Evolutionary conservation across 2,797 vertebrate species (phyloP).

Genomic region (Otus scops): DNA sequence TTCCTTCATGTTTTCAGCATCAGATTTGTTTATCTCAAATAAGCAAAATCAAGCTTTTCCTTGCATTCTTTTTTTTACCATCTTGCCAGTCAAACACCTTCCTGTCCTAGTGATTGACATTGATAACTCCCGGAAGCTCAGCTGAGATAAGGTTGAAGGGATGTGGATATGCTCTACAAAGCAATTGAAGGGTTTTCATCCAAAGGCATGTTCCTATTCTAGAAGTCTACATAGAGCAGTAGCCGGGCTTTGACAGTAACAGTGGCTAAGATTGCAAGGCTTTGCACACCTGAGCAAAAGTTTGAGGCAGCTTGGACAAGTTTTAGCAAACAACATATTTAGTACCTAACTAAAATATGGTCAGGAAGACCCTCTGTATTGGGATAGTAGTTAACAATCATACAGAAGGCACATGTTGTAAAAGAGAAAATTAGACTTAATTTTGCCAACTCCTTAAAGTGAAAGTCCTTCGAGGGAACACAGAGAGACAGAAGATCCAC

Average conservation of each 20-base stretch:
- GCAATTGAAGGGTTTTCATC: not conserved
- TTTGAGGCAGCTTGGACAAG: not conserved
- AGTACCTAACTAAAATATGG: not conserved
- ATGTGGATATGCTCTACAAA: not conserved
- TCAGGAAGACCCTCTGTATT: not conserved
- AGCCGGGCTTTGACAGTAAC: not conserved
- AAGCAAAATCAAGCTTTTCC: not conserved
- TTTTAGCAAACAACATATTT: not conserved
- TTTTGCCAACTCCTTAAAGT: not conserved
- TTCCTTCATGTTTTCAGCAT: not conserved
- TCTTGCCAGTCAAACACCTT: not conserved
- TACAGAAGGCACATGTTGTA: not conserved
- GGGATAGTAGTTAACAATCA: not conserved
- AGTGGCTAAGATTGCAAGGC: not conserved
- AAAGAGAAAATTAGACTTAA: not conserved
- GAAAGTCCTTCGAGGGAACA: not conserved
- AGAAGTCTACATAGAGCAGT: not conserved
- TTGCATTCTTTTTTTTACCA: not conserved
- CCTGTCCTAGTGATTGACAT: rapidly evolving
- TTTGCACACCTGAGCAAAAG: not conserved
- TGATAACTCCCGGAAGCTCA: not conserved
- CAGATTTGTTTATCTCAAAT: not conserved
- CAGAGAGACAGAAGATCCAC: not conserved
- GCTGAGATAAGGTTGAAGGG: not conserved
- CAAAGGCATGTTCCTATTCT: not conserved